Base-by-base conservation (phyloP, 1,140 invertebrate species). In the Bombus huntii region DNA sequence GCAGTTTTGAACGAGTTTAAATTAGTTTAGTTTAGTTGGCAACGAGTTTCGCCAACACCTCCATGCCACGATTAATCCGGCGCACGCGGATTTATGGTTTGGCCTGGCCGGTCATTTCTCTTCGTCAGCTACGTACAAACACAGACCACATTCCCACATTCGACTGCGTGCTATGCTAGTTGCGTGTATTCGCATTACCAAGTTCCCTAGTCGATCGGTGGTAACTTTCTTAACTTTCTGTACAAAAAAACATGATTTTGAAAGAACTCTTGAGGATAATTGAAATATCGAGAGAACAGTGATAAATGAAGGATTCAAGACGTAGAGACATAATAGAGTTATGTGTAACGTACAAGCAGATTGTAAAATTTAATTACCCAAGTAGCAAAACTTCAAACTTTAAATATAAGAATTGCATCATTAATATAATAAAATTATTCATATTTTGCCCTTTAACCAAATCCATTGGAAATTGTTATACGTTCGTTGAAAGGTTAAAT, bases 11-110 rank as follows among this genome's bases (percentile, higher is more conserved):
- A 92, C 93, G 94, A 94, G 94, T 94, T 94, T 94, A 94, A 93
- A 94, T 94, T 94, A 94, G 93, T 94, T 94, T 94, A 93, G 93
- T 94, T 93, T 93, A 93, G 92, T 93, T 94, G 83, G 91, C 92
- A 94, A 94, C 92, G 91, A 94, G 94, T 94, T 93, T 94, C 91
- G 77, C 87, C 86, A 83, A 81, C 89, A 83, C 71, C 59, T 81
- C 87, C 88, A 83, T 70, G 79, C 87, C 90, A 86, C 92, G 93
- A 94, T 94, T 94, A 94, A 94, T 94, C 92, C 92, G 87, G 87
- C 86, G 90, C 89, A 85, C 87, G 90, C 91, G 89, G 91, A 94
- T 94, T 94, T 94, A 94, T 94, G 91, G 93, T 93, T 90, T 88
- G 87, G 92, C 85, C 90, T 88, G 85, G 84, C 85, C 83, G 92